Base-by-base conservation (phyloP, 2,888 invertebrate genomes). In the Periphyllus acericola region DNA sequence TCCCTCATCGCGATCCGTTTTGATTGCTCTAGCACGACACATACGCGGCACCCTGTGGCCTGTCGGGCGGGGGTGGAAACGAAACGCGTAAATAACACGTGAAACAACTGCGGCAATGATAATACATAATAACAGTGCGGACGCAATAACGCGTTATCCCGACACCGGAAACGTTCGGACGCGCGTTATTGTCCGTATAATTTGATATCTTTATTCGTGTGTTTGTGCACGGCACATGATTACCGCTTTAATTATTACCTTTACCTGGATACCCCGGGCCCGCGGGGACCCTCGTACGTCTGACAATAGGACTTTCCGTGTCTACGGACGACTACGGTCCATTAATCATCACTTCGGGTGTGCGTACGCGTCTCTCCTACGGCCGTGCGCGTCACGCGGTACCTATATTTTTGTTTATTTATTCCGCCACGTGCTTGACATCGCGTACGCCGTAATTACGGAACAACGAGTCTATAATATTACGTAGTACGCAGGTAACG, bases 141-240 rank as follows among this genome's bases (percentile, higher is more conserved):
- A 68, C 21, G 34, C 60, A 83, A 29, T 21, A 75, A 60, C 36
- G 14, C 11, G 60, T 85, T 76, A 46, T 72, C 21, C 32, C 72
- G 32, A 29, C 74, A n/a, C 79, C 85, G 85, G 85, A 85, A 85
- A 78, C 85, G n/a, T 34, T 32, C 25, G 19, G 25, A n/a, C 55
- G 46, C 66, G 34, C 68, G 29, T 25, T 40, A 66, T 66, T 52
- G 83, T 75, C 60, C 83, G 71, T 68, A 34, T 86, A 80, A 86
- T 86, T 79, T 80, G 86, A 86, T 80, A 72, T 86, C 86, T 86
- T 86, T 86, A 86, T 86, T 68, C 71, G 79, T 40, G 19, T 14
- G 72, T 52, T 29, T 2, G 72, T n/a, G 52, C 82, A 79, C 36
- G 66, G 25, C 46, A 25, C 81, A 36, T 72, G 83, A 83, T 83